Evolutionary conservation across 2,113 vertebrate species (phyloP).

Genomic region (Macroglossus sobrinus): DNA sequence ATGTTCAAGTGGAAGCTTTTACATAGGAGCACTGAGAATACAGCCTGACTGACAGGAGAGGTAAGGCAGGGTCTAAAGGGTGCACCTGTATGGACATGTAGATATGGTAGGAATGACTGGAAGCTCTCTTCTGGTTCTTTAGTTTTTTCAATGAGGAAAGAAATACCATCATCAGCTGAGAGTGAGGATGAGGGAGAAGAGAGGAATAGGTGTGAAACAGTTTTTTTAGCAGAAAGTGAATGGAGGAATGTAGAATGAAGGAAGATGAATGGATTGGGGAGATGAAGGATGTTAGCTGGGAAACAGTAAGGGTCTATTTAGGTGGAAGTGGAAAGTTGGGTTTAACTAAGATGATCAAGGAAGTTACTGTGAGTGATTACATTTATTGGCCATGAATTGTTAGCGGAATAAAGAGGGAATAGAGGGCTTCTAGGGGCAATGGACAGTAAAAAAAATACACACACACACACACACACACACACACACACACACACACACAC

Average conservation of each 20-base stretch:
- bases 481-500: too few species aligned
- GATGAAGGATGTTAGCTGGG: neutral
- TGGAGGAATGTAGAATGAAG: neutral
- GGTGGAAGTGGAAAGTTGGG: neutral
- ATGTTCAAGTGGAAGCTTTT: neutral
- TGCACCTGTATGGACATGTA: accelerated
- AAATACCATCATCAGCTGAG: neutral
- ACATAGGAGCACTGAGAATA: too few species aligned
- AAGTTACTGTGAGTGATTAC: neutral
- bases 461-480: too few species aligned
- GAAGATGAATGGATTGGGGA: neutral
- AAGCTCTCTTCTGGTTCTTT: neutral
- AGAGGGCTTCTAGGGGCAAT: neutral
- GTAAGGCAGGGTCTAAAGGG: neutral
- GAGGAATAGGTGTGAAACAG: neutral
- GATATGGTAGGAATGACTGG: neutral
- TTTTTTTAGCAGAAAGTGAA: neutral
- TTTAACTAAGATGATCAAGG: neutral
- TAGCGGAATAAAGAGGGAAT: neutral
- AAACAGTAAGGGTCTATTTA: neutral
- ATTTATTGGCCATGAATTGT: neutral
- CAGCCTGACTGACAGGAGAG: neutral
- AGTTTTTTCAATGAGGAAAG: neutral
- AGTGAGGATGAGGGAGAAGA: neutral
- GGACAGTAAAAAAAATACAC: neutral